phyloP scores from a whole-genome alignment of 1,140 invertebrate species.

The Atta colombica region DNA sequence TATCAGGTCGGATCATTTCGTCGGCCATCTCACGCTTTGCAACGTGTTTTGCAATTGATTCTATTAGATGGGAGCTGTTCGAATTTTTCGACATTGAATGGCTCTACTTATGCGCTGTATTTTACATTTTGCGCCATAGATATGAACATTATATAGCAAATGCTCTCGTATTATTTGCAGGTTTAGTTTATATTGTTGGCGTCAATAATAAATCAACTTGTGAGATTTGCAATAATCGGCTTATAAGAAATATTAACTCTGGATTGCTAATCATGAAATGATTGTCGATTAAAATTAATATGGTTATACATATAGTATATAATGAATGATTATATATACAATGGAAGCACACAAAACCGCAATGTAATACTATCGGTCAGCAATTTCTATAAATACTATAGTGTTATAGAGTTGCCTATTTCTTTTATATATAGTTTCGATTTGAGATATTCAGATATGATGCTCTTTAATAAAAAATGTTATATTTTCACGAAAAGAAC shows the following conservation, averaged over 20 bases:
- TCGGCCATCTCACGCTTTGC: slow-evolving; percentile 5
- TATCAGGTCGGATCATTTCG: slow-evolving; percentile 51
- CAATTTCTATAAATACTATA: neutral
- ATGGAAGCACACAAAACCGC: neutral
- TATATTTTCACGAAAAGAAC: neutral
- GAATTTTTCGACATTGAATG: neutral
- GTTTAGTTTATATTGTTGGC: slow-evolving; percentile 14
- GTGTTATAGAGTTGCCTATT: neutral
- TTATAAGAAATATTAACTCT: slow-evolving; percentile 48
- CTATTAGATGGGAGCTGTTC: slow-evolving; percentile 3
- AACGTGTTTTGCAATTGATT: slow-evolving; percentile 27
- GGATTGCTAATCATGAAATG: slow-evolving; percentile 9
- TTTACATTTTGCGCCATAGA: slow-evolving; percentile 18
- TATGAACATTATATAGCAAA: neutral
- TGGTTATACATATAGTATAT: neutral
- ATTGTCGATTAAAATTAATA: slow-evolving; percentile 56
- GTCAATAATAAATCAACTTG: slow-evolving; percentile 42
- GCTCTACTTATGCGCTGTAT: neutral
- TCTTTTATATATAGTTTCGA: neutral
- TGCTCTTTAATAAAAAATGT: neutral
- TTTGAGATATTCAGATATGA: neutral
- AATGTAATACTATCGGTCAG: neutral
- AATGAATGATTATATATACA: slow-evolving; percentile 9
- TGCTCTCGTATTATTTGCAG: neutral
- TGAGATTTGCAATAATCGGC: slow-evolving; percentile 45